Percentiles rank a stretch among this genome's conserved stretches.
Evolutionary conservation across 2,113 vertebrate genomes (phyloP).

Genomic region (Ictalurus furcatus): DNA sequence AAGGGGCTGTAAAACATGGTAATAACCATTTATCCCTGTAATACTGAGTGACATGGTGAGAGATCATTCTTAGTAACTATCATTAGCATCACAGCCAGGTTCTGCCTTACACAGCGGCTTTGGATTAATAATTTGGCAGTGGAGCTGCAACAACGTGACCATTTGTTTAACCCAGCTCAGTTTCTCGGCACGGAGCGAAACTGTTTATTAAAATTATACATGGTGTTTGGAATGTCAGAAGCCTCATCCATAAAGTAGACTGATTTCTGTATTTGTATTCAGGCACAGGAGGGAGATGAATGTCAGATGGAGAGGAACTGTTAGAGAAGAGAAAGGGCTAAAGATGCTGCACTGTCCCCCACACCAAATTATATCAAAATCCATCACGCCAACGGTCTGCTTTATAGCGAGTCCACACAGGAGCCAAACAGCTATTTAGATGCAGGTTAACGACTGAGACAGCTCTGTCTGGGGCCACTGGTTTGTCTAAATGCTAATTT

Average conservation of each 20-base stretch:
- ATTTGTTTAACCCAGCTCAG: slow-evolving; percentile 48
- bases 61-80: slow-evolving; percentile 26
- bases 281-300: slow-evolving; percentile 43
- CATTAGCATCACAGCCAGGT: slow-evolving; percentile 46
- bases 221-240: slow-evolving; percentile 47
- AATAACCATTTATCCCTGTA: slow-evolving; percentile 47
- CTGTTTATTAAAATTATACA: slow-evolving; percentile 52
- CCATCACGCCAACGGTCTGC: slow-evolving; percentile 44
- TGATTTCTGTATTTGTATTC: slow-evolving; percentile 45
- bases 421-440: slow-evolving; percentile 54
- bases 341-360: slow-evolving; percentile 26
- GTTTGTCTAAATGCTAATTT: slow-evolving; percentile 57
- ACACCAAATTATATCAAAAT: slow-evolving; percentile 48
- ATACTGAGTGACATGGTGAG: slow-evolving; percentile 38
- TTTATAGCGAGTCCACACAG: slow-evolving; percentile 28
- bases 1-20: slow-evolving; percentile 30
- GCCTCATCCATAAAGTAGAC: slow-evolving; percentile 50
- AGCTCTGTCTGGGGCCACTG: slow-evolving; percentile 30
- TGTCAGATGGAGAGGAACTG: slow-evolving; percentile 23
- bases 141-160: slow-evolving; percentile 40
- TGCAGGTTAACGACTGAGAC: slow-evolving; percentile 45
- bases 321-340: slow-evolving; percentile 34
- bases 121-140: slow-evolving; percentile 40
- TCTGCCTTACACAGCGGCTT: slow-evolving; percentile 27
- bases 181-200: slow-evolving; percentile 40